Evolutionary conservation across 35 echinoderm and acorn worm species (phyloP), one percentile per base, ranked within the genome.

Genomic region (Heliocidaris erythrogramma): DNA sequence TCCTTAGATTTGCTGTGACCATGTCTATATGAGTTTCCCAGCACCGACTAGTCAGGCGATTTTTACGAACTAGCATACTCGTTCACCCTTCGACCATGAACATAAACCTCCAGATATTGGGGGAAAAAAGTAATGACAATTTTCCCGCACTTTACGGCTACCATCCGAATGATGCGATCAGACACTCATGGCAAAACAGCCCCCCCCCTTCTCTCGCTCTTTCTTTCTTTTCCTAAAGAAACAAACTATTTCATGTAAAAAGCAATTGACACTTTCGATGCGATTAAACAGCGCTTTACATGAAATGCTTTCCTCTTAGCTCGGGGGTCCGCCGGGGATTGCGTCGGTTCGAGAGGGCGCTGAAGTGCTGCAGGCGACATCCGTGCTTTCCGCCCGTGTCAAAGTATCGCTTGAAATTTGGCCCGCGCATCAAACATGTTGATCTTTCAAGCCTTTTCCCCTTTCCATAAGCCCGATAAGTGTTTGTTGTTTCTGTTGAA

Each of bases 301-400:
- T 30, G 91, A 59, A 59, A 56, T 92, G 31, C 31, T 92, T 59
- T 48, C 29, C 91, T 59, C 49, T 48, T 30, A 21, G 48, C 48
- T 48, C 24, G 47, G 10, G 87, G 31, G 30, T 92, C 49, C 91
- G 48, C 27, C n/a, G 49, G 30, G 91, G 50, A 59, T 49, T 32
- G 13, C 47, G 48, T 29, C 91, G 49, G 31, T 32, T 89, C 17
- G 91, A 92, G 91, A 48, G 91, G 48, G 91, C 48, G 91, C 30
- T 92, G 91, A 92, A 92, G 91, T 50, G 91, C 91, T 92, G 47
- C 49, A 92, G 91, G 91, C 91, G 91, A 92, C 91, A 92, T 92
- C 91, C 87, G 87, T 89, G 87, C 87, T 89, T 89, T 9, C 87
- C 87, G 87, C 87, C 87, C 65, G 65, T 78, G 65, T 78, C 27